These are phyloP conservation scores for Dicentrarchus labrax DNA, from an alignment of 2,113 vertebrate genomes.

Conservation along the genomic window DNA sequence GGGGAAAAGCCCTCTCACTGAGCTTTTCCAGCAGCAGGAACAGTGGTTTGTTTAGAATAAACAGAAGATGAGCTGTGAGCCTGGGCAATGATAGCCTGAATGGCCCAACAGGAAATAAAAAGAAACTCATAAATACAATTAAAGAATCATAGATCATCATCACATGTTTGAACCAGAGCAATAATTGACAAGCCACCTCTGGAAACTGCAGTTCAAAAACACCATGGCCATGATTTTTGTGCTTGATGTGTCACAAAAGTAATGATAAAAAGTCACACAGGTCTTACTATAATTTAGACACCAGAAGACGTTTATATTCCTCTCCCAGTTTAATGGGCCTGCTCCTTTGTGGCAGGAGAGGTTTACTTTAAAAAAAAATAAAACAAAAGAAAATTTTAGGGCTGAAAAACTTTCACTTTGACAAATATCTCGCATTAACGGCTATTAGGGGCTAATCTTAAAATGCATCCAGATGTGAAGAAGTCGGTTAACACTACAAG, in stretches of 20 bases:
- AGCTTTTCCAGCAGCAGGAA: background rate
- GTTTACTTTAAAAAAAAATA: background rate
- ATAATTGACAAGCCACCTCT: background rate
- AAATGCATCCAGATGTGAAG: constrained; percentile 60
- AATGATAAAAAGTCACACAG: background rate
- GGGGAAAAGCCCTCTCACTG: background rate
- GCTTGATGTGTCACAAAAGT: background rate
- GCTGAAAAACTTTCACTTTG: constrained; percentile 18
- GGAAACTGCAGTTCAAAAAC: background rate
- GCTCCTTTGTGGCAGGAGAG: background rate
- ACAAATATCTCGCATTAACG: constrained; percentile 38
- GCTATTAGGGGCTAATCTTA: constrained; percentile 22
- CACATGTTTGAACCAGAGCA: background rate
- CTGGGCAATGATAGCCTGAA: background rate
- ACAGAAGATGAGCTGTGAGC: background rate
- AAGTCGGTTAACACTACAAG: background rate
- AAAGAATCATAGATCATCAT: background rate
- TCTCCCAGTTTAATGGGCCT: background rate
- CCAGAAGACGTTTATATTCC: background rate
- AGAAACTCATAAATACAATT: background rate
- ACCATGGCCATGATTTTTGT: background rate
- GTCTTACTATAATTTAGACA: background rate
- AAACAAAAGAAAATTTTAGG: background rate
- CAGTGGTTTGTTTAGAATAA: background rate
- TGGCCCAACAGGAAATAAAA: background rate